Evolutionary conservation across 2,113 vertebrate genomes (phyloP).

Genomic region (Phoxinus phoxinus): DNA sequence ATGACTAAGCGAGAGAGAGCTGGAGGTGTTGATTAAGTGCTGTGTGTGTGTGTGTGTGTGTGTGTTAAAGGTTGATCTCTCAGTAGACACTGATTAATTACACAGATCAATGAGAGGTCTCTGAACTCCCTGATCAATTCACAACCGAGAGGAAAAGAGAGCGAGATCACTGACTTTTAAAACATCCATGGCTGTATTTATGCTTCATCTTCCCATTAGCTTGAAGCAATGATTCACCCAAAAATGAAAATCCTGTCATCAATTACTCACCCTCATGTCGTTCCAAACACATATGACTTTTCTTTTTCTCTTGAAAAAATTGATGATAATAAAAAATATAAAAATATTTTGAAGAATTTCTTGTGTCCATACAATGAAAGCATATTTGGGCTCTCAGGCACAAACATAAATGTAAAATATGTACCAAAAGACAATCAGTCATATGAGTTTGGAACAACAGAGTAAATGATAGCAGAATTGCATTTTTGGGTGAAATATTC

Average conservation of each 20-base stretch:
- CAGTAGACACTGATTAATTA: conserved; percentile 49
- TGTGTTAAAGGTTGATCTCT: conserved; percentile 46
- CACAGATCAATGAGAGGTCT: conserved; percentile 45
- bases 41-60: conserved; percentile 24
- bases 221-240: conserved; percentile 12
- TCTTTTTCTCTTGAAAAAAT: background rate
- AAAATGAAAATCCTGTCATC: conserved; percentile 24
- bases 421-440: background rate
- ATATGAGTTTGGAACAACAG: background rate
- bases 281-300: background rate
- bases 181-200: conserved; percentile 11
- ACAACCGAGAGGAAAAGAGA: conserved; percentile 18
- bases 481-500: conserved; percentile 3
- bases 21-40: conserved; percentile 47
- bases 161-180: conserved; percentile 28
- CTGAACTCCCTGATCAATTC: conserved; percentile 48
- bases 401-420: background rate
- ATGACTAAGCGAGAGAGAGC: conserved; percentile 36
- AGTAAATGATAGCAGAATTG: background rate
- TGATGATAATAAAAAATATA: too few species aligned
- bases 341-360: background rate
- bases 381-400: background rate
- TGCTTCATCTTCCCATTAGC: conserved; percentile 16
- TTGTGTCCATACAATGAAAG: background rate
- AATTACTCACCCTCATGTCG: background rate